Evolutionary conservation across 2,888 invertebrate genomes (phyloP).

Genomic region (Prosapia bicincta): DNA sequence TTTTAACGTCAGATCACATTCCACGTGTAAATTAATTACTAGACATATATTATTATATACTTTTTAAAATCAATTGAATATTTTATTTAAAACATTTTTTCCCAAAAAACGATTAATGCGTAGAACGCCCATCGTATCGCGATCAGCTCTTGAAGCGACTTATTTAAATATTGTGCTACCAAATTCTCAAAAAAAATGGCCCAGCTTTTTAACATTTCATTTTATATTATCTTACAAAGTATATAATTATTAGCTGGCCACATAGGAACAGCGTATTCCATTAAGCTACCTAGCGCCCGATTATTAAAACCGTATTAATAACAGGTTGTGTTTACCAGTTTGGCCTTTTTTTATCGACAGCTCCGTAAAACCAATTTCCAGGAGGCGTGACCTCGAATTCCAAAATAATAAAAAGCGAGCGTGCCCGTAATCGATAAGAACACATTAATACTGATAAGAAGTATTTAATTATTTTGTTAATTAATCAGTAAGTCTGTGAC

Average conservation of each 20-base stretch:
- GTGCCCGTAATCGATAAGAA: background rate
- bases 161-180: too few species aligned
- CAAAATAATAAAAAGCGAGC: conserved; percentile 20
- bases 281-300: background rate
- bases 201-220: background rate
- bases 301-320: background rate
- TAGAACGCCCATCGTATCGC: too few species aligned
- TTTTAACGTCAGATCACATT: too few species aligned
- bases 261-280: background rate
- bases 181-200: background rate
- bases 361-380: conserved; percentile 22
- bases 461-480: conserved; percentile 2
- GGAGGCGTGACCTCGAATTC: conserved; percentile 19
- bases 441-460: background rate
- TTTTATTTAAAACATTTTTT: too few species aligned
- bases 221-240: background rate
- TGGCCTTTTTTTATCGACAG: background rate
- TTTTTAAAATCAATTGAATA: too few species aligned
- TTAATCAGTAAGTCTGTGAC: background rate
- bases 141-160: too few species aligned
- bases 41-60: too few species aligned
- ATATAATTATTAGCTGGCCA: background rate
- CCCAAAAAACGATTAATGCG: too few species aligned
- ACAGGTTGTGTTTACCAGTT: background rate
- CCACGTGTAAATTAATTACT: too few species aligned